Evolutionary conservation across 2,113 vertebrate species (phyloP).

Genomic region (Hoplias malabaricus): DNA sequence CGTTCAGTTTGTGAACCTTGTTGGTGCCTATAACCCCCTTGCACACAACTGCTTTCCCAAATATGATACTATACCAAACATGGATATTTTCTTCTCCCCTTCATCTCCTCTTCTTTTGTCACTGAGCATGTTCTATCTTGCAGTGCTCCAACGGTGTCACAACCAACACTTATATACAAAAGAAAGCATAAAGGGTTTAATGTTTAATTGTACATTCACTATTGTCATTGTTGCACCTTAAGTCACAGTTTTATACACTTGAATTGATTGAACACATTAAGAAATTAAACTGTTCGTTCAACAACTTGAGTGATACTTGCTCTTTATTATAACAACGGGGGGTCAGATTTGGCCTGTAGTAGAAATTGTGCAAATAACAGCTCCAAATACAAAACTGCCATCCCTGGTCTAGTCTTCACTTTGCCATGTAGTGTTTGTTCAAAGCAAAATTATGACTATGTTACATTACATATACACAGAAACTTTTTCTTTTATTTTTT

Average conservation of each 20-base stretch:
- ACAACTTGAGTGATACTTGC: neutral
- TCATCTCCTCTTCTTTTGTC: neutral
- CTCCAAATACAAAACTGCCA: neutral
- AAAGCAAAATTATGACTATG: no score
- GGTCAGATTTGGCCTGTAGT: neutral
- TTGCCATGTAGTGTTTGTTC: no score
- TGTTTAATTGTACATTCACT: neutral
- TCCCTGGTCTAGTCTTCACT: neutral
- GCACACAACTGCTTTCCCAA: conserved; percentile 16
- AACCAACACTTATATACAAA: neutral
- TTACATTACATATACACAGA: no score
- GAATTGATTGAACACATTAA: neutral
- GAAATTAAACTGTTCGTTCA: neutral
- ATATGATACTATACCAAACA: neutral
- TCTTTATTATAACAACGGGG: neutral
- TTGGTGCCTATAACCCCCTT: neutral
- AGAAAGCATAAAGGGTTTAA: neutral
- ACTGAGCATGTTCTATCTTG: conserved; percentile 4
- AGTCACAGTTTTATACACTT: neutral
- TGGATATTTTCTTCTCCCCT: neutral
- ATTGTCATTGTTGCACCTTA: conserved; percentile 1
- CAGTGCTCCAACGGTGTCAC: neutral
- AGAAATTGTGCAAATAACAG: neutral
- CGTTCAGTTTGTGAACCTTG: conserved; percentile 25
- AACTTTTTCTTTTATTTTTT: no score